phyloP scores from a whole-genome alignment of 2,888 invertebrate species.

The Apotomis betuletana region DNA sequence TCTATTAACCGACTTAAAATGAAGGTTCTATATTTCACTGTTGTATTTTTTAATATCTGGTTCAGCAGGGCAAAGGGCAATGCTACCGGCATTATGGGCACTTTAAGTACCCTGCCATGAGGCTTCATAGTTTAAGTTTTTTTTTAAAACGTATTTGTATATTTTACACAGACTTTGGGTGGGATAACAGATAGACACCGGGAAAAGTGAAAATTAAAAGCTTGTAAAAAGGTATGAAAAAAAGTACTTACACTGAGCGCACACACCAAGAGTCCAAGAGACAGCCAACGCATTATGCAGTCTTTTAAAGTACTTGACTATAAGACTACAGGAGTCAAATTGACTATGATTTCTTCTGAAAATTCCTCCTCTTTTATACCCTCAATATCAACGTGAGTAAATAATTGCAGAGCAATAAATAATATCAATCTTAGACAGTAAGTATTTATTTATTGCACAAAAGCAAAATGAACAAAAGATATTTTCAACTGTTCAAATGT shows the following conservation, averaged over 20 bases:
- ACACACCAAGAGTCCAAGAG: slow-evolving; percentile 28
- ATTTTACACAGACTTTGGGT: no score
- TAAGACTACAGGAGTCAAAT: slow-evolving; percentile 33
- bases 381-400: slow-evolving; percentile 12
- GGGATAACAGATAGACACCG: no score
- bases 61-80: no score
- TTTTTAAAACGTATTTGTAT: no score
- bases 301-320: slow-evolving; percentile 32
- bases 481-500: slow-evolving; percentile 30
- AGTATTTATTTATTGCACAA: neutral
- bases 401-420: slow-evolving; percentile 25
- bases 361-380: slow-evolving; percentile 22
- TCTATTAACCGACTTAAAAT: no score
- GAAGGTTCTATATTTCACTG: no score
- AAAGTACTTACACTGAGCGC: slow-evolving; percentile 37
- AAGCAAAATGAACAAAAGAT: neutral
- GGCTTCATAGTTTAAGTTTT: no score
- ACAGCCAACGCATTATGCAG: slow-evolving; percentile 35
- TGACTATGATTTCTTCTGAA: slow-evolving; percentile 20
- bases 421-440: neutral
- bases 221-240: neutral
- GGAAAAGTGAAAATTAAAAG: neutral
- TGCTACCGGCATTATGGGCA: no score
- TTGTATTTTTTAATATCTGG: no score
- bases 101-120: no score